These are phyloP conservation scores for Polymixis flavicincta DNA, from an alignment of 2,888 invertebrate genomes.

Conservation along the genomic window DNA sequence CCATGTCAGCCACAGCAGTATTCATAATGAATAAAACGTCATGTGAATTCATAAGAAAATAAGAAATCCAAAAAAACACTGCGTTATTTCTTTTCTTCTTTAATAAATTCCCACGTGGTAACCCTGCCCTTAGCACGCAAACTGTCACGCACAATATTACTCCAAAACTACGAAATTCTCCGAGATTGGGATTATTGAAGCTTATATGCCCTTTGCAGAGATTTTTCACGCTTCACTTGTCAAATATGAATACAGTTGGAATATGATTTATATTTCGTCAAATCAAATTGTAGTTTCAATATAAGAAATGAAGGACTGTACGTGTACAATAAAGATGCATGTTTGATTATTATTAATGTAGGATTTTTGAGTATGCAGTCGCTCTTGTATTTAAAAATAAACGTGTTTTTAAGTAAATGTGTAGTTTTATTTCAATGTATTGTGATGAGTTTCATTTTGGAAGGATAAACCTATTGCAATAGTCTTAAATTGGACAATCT, in stretches of 20 bases:
- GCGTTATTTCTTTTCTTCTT: neutral
- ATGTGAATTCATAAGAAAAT: neutral
- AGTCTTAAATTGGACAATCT: no score
- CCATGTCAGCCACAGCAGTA: no score
- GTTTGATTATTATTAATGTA: neutral
- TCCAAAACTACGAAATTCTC: constrained; percentile 68
- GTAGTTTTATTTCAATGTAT: no score
- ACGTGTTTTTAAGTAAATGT: no score
- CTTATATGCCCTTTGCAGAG: constrained; percentile 74
- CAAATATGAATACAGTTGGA: constrained; percentile 81
- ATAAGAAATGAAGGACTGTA: constrained; percentile 13
- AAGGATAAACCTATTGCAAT: no score
- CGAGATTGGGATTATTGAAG: constrained; percentile 79
- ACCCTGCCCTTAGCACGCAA: constrained; percentile 22
- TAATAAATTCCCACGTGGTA: neutral
- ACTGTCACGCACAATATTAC: constrained; percentile 67
- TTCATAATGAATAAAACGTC: no score
- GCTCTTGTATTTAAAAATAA: no score
- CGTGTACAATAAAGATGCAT: neutral
- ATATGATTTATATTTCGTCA: constrained; percentile 81
- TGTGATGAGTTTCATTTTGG: no score
- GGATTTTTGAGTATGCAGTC: neutral
- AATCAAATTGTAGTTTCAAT: constrained; percentile 69
- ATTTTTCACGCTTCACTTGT: constrained; percentile 78
- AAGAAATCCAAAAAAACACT: neutral